A percentile compares a stretch with the other conserved stretches of the same genome.
Conservation (phyloP, 2,888 invertebrate genomes). For the Strigamia crassipes region DNA sequence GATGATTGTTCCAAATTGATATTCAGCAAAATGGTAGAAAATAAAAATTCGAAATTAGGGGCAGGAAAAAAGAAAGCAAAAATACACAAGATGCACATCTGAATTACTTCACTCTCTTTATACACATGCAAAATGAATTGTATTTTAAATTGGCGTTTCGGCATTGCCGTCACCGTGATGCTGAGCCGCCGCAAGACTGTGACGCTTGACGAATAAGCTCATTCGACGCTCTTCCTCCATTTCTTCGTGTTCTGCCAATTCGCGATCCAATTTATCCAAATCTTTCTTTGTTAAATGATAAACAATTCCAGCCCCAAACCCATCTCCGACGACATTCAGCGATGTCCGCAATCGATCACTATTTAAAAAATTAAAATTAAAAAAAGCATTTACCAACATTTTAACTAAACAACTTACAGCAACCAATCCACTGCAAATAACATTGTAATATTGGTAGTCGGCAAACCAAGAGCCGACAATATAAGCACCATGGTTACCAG, state of each 20-base stretch:
- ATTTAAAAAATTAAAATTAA: conserved; percentile 24
- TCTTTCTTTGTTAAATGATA: conserved; percentile 62
- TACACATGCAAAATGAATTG: neutral
- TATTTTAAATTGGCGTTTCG: conserved; percentile 25
- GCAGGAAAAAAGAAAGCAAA: neutral
- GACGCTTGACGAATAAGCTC: conserved; percentile 1
- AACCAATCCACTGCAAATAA: conserved; percentile 72
- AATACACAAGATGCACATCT: neutral
- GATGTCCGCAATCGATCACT: conserved; percentile 65
- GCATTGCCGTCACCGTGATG: conserved; percentile 13
- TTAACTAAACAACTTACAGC: conserved; percentile 61
- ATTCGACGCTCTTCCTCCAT: conserved; percentile 47
- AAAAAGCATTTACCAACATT: neutral
- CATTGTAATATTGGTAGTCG: conserved; percentile 68
- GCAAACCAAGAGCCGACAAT: conserved; percentile 68
- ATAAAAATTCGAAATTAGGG: neutral
- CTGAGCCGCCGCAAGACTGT: neutral
- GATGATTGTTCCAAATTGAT: neutral
- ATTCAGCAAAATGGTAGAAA: neutral
- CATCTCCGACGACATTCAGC: conserved; percentile 65
- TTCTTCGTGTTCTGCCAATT: conserved; percentile 51
- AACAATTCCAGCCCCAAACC: conserved; percentile 65
- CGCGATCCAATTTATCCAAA: conserved; percentile 56
- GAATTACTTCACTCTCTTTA: neutral
- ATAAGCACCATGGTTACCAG: conserved; percentile 71